Evolutionary conservation across 2,888 invertebrate genomes (phyloP).

Genomic region (Dasysyrphus albostriatus): DNA sequence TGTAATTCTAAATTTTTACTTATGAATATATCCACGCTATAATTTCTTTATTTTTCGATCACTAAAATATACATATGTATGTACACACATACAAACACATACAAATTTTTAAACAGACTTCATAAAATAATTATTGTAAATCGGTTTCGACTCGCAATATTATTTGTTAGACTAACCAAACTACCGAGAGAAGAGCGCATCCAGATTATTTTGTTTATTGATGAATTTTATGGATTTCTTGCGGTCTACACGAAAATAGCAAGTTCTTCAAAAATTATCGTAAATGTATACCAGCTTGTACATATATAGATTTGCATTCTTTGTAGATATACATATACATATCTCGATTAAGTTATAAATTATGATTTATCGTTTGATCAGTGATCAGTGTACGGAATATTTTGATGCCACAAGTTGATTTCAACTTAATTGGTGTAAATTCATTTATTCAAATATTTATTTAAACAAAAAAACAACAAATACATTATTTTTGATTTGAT

Average conservation of each 20-base stretch:
- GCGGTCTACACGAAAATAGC: constrained; percentile 3
- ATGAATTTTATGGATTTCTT: constrained; percentile 16
- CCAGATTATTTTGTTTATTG: constrained; percentile 20
- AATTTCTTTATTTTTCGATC: constrained; percentile 5
- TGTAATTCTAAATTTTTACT: constrained; percentile 9
- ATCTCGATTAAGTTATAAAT: constrained; percentile 7
- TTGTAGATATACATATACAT: neutral
- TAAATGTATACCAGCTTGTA: no score
- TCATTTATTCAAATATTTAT: neutral
- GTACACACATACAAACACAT: neutral
- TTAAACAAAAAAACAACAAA: neutral
- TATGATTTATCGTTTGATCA: neutral
- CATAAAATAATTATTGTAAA: constrained; percentile 11
- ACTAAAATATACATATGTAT: neutral
- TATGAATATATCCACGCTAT: neutral
- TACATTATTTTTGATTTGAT: neutral
- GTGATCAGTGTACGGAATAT: neutral
- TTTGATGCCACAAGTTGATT: constrained; percentile 1
- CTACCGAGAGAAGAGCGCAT: constrained; percentile 10
- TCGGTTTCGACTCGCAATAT: constrained; percentile 1
- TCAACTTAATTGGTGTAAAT: constrained; percentile 13
- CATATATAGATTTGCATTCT: neutral
- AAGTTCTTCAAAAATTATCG: constrained; percentile 5
- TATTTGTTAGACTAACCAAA: constrained; percentile 5
- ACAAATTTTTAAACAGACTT: constrained; percentile 10